Percentiles rank a stretch among this genome's conserved stretches.
These are phyloP conservation scores for Physocephala rufipes DNA, from an alignment of 2,888 invertebrate species.

Conservation along the genomic window DNA sequence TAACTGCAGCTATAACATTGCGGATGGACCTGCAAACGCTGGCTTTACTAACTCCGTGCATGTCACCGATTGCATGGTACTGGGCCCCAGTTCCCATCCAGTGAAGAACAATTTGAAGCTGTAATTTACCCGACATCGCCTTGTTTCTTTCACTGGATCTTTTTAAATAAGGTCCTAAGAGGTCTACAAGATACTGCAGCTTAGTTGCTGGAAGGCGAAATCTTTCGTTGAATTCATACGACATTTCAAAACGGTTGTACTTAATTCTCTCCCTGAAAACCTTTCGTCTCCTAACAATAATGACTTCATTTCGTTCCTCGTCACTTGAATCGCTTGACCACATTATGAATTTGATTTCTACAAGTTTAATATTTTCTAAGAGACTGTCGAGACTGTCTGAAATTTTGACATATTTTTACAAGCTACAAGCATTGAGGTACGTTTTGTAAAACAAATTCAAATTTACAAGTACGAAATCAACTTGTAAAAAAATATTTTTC, in stretches of 20 bases:
- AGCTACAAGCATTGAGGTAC: too few relatives aligned
- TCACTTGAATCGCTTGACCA: too few relatives aligned
- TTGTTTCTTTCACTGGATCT: too few relatives aligned
- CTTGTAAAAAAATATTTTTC: constrained; percentile 27
- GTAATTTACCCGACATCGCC: background rate
- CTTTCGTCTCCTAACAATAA: too few relatives aligned
- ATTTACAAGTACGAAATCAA: constrained; percentile 2
- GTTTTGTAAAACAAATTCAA: background rate
- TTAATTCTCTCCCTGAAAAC: too few relatives aligned
- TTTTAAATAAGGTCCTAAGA: too few relatives aligned
- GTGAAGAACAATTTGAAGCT: background rate
- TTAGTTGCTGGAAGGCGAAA: too few relatives aligned
- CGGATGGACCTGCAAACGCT: constrained; percentile 34
- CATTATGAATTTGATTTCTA: background rate
- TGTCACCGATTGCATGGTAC: background rate
- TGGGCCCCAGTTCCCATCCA: background rate
- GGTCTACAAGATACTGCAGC: too few relatives aligned
- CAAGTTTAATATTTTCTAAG: constrained; percentile 1
- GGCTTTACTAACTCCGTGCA: background rate
- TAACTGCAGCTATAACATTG: constrained; percentile 27
- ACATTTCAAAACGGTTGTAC: too few relatives aligned
- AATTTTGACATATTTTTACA: too few relatives aligned
- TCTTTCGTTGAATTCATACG: too few relatives aligned
- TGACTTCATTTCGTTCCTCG: too few relatives aligned
- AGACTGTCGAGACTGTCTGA: background rate